A percentile compares a stretch with the other conserved stretches of the same genome.
These are phyloP conservation scores for Ameiurus melas DNA, from an alignment of 2,113 vertebrate genomes.

Conservation along the genomic window DNA sequence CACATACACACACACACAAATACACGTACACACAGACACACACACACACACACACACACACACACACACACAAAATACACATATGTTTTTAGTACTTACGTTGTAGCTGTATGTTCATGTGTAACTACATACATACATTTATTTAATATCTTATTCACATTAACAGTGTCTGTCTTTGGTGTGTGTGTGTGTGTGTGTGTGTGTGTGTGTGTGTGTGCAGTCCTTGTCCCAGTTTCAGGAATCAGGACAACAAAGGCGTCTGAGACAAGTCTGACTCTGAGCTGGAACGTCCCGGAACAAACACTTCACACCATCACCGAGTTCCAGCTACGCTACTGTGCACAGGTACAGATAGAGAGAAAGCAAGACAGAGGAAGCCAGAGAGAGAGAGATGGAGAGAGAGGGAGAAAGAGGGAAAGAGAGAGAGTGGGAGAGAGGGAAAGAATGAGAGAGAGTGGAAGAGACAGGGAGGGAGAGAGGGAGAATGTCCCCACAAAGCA, in stretches of 20 bases:
- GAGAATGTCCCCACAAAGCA: neutral
- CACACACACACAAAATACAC: neutral
- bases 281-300: neutral
- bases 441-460: neutral
- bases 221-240: neutral
- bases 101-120: neutral
- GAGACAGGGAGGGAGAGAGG: neutral
- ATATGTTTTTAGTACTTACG: neutral
- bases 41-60: too few relatives aligned
- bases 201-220: slow-evolving; percentile 27
- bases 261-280: slow-evolving; percentile 12
- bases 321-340: slow-evolving; percentile 15
- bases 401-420: neutral
- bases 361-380: neutral
- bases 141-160: neutral
- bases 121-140: neutral
- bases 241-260: neutral
- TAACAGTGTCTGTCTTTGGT: neutral
- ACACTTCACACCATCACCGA: slow-evolving; percentile 4
- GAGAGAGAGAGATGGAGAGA: neutral
- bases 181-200: slow-evolving; percentile 21
- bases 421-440: neutral
- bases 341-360: neutral
- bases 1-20: too few relatives aligned
- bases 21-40: too few relatives aligned